These are phyloP conservation scores for Ericerus pela DNA, from an alignment of 1,140 invertebrate species.

Conservation along the genomic window DNA sequence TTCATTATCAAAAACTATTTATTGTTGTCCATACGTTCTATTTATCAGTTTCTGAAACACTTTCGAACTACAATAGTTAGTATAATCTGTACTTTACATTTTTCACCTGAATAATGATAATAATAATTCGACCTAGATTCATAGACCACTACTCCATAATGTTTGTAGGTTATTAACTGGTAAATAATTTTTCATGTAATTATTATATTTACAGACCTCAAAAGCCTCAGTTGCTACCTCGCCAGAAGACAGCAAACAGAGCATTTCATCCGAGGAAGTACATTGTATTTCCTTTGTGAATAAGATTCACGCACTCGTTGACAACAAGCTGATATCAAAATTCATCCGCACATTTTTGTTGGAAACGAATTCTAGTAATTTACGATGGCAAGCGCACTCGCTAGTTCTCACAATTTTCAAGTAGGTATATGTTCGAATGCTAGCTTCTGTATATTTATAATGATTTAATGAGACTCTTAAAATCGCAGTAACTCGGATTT, in stretches of 20 bases:
- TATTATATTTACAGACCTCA: not conserved
- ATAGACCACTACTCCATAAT: too few species aligned
- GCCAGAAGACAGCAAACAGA: constrained; percentile 13
- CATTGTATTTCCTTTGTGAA: constrained; percentile 16
- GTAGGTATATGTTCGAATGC: constrained; percentile 32
- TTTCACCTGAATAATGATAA: too few species aligned
- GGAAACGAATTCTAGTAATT: constrained; percentile 81
- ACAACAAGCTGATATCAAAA: constrained; percentile 47
- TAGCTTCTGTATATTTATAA: not conserved
- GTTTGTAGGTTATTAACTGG: too few species aligned
- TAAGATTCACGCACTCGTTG: constrained; percentile 38
- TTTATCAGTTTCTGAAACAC: too few species aligned
- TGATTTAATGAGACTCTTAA: not conserved
- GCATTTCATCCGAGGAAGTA: constrained; percentile 14
- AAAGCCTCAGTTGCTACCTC: constrained; percentile 8
- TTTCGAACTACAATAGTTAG: too few species aligned
- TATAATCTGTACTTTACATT: too few species aligned
- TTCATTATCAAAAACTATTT: not conserved
- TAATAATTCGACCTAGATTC: too few species aligned
- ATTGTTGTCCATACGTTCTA: too few species aligned
- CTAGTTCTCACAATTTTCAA: constrained; percentile 72
- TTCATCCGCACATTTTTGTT: constrained; percentile 83
- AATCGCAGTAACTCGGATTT: constrained; percentile 48
- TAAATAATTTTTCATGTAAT: not conserved
- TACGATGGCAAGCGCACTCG: constrained; percentile 90